These are phyloP conservation scores for Thunnus maccoyii DNA, from an alignment of 2,113 vertebrate genomes.

Conservation along the genomic window DNA sequence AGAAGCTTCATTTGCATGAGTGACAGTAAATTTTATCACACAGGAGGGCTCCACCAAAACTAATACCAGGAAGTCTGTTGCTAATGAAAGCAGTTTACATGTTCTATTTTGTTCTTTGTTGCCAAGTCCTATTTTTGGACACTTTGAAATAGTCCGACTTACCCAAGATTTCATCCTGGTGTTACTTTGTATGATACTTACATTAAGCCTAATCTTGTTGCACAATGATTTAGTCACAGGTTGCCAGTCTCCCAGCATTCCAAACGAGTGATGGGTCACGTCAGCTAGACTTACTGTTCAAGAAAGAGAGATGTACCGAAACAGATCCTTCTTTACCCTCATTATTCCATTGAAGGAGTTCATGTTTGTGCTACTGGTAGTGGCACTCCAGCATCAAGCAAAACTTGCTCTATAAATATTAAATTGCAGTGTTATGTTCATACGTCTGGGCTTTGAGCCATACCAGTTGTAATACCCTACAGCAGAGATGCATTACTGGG, in stretches of 20 bases:
- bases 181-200: slow-evolving; percentile 37
- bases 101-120: slow-evolving; percentile 11
- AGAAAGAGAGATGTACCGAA: neutral
- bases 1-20: slow-evolving; percentile 56
- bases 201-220: slow-evolving; percentile 53
- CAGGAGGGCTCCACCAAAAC: slow-evolving; percentile 16
- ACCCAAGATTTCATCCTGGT: slow-evolving; percentile 14
- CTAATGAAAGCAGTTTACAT: neutral
- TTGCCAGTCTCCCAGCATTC: slow-evolving; percentile 30
- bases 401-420: slow-evolving; percentile 15
- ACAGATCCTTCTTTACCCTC: neutral
- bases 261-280: neutral
- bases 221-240: slow-evolving; percentile 44
- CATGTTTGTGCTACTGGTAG: neutral
- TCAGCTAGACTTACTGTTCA: neutral
- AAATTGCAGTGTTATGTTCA: slow-evolving; percentile 24
- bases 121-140: slow-evolving; percentile 49
- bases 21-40: slow-evolving; percentile 47
- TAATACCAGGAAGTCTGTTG: slow-evolving; percentile 21
- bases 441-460: slow-evolving; percentile 22
- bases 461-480: neutral
- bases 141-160: slow-evolving; percentile 18
- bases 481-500: slow-evolving; percentile 4
- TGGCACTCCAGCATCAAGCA: neutral
- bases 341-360: neutral